A percentile compares a stretch with the other conserved stretches of the same genome.
phyloP scores from a whole-genome alignment of 1,140 invertebrate genomes.

The Druon quercuslanigerum region DNA sequence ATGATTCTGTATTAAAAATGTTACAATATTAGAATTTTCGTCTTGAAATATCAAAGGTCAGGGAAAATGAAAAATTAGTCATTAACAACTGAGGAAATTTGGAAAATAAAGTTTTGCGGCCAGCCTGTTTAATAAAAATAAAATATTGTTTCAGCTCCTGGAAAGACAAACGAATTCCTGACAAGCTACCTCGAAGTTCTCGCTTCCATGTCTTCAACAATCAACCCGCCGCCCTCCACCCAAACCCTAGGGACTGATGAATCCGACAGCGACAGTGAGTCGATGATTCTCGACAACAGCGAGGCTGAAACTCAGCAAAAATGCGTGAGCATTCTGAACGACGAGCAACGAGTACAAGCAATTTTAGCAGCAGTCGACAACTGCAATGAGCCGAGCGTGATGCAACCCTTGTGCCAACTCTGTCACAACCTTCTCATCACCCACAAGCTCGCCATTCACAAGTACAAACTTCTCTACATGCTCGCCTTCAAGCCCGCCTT shows the following conservation, averaged over 20 bases:
- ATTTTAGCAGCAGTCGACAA: slow-evolving; percentile 79
- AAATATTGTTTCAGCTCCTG: slow-evolving; percentile 44
- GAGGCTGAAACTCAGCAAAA: slow-evolving; percentile 73
- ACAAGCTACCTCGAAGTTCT: slow-evolving; percentile 72
- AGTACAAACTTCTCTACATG: slow-evolving; percentile 90
- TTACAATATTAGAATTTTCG: no score
- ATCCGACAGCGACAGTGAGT: slow-evolving; percentile 66
- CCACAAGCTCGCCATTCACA: slow-evolving; percentile 85
- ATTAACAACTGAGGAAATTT: no score
- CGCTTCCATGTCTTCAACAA: slow-evolving; percentile 64
- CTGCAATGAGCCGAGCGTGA: slow-evolving; percentile 76
- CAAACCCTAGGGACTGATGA: slow-evolving; percentile 51
- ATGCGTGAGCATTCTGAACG: slow-evolving; percentile 80
- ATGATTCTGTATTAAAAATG: no score
- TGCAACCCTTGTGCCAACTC: slow-evolving; percentile 83
- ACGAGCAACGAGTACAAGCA: slow-evolving; percentile 79
- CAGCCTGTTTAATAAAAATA: not conserved
- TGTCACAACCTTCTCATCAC: slow-evolving; percentile 87
- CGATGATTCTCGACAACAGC: slow-evolving; percentile 63
- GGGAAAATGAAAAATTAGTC: no score
- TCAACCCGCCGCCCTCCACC: slow-evolving; percentile 51
- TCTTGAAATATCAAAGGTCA: no score
- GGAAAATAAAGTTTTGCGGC: no score
- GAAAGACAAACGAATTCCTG: slow-evolving; percentile 54
- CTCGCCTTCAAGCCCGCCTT: slow-evolving; percentile 90